Conservation (phyloP, 2,113 vertebrate genomes). For the Odocoileus virginianus region DNA sequence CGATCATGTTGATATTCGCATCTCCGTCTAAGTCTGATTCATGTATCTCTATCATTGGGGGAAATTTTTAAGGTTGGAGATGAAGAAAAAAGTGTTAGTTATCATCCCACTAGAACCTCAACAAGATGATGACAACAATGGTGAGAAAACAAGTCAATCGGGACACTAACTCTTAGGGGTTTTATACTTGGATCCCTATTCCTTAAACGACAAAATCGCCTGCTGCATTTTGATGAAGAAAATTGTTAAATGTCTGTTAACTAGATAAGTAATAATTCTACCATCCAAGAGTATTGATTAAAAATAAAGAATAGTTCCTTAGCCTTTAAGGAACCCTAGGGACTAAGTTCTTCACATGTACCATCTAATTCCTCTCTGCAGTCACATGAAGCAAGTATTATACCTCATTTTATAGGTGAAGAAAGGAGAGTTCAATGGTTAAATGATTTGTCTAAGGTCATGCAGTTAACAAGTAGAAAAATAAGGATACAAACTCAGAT, state of each 20-base stretch:
- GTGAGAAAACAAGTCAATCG: not conserved
- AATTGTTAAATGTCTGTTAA: not conserved
- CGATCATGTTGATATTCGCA: not conserved
- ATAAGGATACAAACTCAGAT: not conserved
- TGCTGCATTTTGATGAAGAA: not conserved
- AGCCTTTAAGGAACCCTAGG: not conserved
- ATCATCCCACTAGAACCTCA: not conserved
- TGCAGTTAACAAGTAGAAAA: not conserved
- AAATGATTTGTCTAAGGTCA: not conserved
- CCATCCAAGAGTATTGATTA: not conserved
- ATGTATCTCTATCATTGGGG: not conserved
- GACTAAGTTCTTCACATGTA: not conserved
- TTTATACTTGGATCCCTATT: not conserved
- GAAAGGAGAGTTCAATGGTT: not conserved
- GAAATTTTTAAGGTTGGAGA: not conserved
- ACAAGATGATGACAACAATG: not conserved
- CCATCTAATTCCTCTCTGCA: not conserved
- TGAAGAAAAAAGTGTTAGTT: not conserved
- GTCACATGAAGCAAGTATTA: not conserved
- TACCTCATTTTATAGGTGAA: not conserved
- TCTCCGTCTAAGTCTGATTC: not conserved
- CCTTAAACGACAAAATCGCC: not conserved
- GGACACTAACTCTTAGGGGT: not conserved
- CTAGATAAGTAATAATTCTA: not conserved
- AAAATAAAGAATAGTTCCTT: not conserved